Evolutionary conservation across 2,888 invertebrate genomes (phyloP), one percentile per base, ranked within the genome.

Genomic region (Malacosoma neustria): DNA sequence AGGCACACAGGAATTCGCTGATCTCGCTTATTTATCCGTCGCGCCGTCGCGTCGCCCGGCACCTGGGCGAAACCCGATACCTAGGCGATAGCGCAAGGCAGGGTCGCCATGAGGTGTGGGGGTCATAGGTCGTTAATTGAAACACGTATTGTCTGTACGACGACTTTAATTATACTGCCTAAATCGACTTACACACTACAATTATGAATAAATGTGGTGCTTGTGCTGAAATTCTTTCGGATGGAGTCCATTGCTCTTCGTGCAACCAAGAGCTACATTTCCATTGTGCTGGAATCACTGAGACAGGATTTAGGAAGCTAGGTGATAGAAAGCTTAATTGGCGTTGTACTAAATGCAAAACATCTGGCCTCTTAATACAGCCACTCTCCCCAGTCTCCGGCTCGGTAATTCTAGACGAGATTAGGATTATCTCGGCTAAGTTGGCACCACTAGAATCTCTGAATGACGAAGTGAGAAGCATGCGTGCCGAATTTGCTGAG

Each of bases 261-360:
- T 15, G 15, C 3, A n/a, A 9, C 6, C 11, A 14, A 14, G 15
- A n/a, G 11, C 15, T 33, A 11, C 33, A 33, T n/a, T 15, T 15
- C 11, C 14, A 15, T 3, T 33, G 33, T 14, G 33, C 33, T 2
- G 33, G 15, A 11, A 15, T 33, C 4, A 33, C 33, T 5, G 33
- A 33, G 15, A n/a, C 33, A 14, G 14, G 33, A 5, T 33, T 15
- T 6, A 14, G 33, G 2, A 33, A 33, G 11, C 11, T 33, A 3
- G 33, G 33, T n/a, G 33, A 15, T 3, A 14, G 33, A 11, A 33
- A 14, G 14, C 33, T 33, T 15, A 33, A 14, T 7, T 33, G 33
- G 33, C 15, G 33, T 13, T 33, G 33, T 11, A n/a, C 11, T 11
- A 33, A 33, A 3, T 33, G 33, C 11, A 33, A 15, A 2, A 14